phyloP scores from a whole-genome alignment of 1,140 invertebrate species.

The Tetramorium parvispinum region DNA sequence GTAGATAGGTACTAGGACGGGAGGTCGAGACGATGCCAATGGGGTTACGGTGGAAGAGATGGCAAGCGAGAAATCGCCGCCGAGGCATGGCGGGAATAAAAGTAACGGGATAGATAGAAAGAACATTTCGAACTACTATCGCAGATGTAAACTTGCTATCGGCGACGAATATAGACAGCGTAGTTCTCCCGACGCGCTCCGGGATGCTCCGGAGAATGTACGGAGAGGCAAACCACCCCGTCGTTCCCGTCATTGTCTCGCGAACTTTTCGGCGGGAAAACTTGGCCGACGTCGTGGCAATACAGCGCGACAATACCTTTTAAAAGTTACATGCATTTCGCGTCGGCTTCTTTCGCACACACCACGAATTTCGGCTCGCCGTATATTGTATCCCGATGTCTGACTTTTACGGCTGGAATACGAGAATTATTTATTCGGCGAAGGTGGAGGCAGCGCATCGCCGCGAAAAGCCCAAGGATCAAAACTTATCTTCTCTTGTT shows the following conservation, averaged over 20 bases:
- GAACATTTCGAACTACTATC: conserved; percentile 72
- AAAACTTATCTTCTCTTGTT: conserved; percentile 6
- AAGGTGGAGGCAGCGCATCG: neutral
- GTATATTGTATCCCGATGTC: conserved; percentile 34
- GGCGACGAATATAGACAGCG: conserved; percentile 63
- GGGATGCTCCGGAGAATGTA: conserved; percentile 1
- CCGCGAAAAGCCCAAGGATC: conserved; percentile 25
- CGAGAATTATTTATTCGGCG: conserved; percentile 47
- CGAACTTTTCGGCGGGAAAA: conserved; percentile 72
- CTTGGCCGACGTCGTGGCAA: conserved; percentile 50
- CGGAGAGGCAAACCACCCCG: neutral
- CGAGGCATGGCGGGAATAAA: conserved; percentile 63
- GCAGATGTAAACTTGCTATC: conserved; percentile 76
- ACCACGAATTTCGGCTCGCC: conserved; percentile 29
- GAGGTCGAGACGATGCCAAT: conserved; percentile 15
- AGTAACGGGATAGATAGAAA: conserved; percentile 64
- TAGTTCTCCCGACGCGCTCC: conserved; percentile 15
- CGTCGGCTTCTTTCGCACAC: conserved; percentile 24
- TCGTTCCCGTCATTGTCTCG: conserved; percentile 60
- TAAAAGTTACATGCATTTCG: conserved; percentile 68
- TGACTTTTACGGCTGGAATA: conserved; percentile 24
- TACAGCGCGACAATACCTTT: conserved; percentile 61
- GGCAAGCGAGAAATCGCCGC: conserved; percentile 8
- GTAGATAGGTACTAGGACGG: conserved; percentile 16
- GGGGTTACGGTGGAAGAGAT: conserved; percentile 51